These are phyloP conservation scores for Sminthurinus aureus DNA, from an alignment of 2,888 invertebrate species.

Conservation along the genomic window DNA sequence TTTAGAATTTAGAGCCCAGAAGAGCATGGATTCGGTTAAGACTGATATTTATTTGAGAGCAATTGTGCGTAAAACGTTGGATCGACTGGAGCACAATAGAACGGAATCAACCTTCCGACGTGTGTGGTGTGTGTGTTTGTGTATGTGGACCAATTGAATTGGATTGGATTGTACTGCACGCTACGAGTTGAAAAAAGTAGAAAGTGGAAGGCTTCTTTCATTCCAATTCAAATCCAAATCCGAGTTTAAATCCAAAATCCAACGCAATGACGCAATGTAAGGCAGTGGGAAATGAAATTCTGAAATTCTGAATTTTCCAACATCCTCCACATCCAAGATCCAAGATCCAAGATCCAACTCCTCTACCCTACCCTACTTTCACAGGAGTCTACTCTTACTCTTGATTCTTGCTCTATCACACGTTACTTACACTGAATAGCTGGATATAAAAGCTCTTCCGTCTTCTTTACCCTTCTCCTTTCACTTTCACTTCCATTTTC, in stretches of 20 bases:
- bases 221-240: too few species aligned
- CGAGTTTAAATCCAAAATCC: too few species aligned
- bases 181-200: too few species aligned
- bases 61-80: neutral
- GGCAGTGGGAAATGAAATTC: too few species aligned
- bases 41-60: neutral
- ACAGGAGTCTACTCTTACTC: neutral
- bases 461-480: neutral
- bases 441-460: neutral
- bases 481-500: neutral
- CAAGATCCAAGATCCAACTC: too few species aligned
- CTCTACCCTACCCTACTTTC: neutral
- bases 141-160: neutral
- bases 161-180: neutral
- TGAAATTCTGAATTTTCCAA: too few species aligned
- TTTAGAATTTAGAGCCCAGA: too few species aligned
- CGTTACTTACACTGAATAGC: too few species aligned
- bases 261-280: too few species aligned
- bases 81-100: neutral
- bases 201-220: too few species aligned
- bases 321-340: too few species aligned
- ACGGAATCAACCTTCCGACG: neutral
- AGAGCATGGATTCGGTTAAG: neutral
- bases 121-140: too few species aligned
- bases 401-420: neutral